A percentile compares a stretch with the other conserved stretches of the same genome.
Conservation (phyloP, 2,797 vertebrate species). For the Enteromius unitaeniatus region DNA sequence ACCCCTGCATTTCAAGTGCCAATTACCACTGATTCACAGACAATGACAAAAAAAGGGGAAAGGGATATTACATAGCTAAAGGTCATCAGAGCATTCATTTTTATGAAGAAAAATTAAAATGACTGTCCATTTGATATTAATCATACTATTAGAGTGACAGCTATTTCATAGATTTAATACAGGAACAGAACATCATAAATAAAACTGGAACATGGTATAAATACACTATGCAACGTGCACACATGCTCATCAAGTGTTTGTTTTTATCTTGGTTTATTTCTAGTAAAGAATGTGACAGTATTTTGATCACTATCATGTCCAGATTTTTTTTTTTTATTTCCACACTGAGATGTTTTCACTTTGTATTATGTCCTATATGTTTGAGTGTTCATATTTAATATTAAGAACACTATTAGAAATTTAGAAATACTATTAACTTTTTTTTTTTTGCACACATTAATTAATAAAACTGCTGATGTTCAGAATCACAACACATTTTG, state of each 20-base stretch:
- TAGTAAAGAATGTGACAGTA: neutral
- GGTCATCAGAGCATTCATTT: neutral
- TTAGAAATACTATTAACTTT: neutral
- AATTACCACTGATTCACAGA: constrained; percentile 16
- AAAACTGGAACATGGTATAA: constrained; percentile 26
- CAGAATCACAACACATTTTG: constrained; percentile 7
- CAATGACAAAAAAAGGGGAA: neutral
- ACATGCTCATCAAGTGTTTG: neutral
- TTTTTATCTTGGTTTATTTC: constrained; percentile 13
- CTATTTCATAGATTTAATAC: neutral
- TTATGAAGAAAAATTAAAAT: neutral
- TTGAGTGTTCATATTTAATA: constrained; percentile 5
- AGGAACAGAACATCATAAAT: constrained; percentile 6
- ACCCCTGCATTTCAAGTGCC: constrained; percentile 25
- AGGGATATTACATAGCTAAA: neutral
- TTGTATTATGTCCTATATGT: neutral
- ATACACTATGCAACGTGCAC: constrained; percentile 8
- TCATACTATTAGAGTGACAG: constrained; percentile 1
- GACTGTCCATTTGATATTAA: neutral
- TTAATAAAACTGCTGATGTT: neutral
- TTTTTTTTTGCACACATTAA: neutral
- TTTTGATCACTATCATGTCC: neutral
- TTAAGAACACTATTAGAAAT: neutral
- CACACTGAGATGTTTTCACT: neutral
- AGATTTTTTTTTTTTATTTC: neutral